Percentiles rank a stretch among this genome's conserved stretches.
phyloP scores from a whole-genome alignment of 64 coral and sea anemone genomes.

The Actinia tenebrosa region DNA sequence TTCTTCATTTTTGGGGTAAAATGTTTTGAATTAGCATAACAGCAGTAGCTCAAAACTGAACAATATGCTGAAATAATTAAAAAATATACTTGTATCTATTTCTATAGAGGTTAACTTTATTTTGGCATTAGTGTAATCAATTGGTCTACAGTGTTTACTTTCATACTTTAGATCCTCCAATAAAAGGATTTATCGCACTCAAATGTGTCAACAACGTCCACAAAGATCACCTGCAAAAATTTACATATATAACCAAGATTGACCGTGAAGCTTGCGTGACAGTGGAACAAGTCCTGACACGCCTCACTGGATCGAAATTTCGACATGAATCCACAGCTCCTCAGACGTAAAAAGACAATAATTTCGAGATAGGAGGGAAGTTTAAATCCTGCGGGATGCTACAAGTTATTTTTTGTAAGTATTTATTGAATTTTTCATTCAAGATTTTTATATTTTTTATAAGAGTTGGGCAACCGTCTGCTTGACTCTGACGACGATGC shows the following conservation, averaged over 20 bases:
- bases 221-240: neutral
- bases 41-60: neutral
- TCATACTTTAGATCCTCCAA: neutral
- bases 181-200: neutral
- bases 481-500: neutral
- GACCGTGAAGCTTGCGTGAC: neutral
- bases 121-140: neutral
- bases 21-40: neutral
- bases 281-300: neutral
- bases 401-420: slow-evolving; percentile 1
- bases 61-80: neutral
- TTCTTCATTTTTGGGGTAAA: neutral
- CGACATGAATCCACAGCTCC: neutral
- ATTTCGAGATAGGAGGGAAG: neutral
- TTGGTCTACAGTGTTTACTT: neutral
- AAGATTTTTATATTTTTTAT: neutral
- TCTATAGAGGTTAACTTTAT: neutral
- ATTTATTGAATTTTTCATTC: slow-evolving; percentile 3
- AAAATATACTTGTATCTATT: neutral
- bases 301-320: neutral
- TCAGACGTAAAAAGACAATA: neutral
- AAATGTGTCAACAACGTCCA: neutral
- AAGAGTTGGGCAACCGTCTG: neutral
- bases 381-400: neutral
- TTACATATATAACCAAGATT: neutral